These are phyloP conservation scores for Luperina nickerlii DNA, from an alignment of 2,888 invertebrate species.

Conservation along the genomic window DNA sequence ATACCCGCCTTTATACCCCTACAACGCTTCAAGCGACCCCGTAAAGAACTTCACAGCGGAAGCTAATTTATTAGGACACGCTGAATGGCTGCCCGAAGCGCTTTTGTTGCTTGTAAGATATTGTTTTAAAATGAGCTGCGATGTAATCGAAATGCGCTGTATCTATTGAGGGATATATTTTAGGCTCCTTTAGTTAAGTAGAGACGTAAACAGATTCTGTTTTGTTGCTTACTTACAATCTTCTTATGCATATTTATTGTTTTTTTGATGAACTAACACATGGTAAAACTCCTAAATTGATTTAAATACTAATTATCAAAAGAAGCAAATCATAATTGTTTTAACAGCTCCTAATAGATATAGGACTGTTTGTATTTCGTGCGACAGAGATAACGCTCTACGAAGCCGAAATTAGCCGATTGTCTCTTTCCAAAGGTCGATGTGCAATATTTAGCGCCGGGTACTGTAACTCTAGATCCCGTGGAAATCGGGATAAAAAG, in stretches of 20 bases:
- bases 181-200: conserved; percentile 59
- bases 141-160: conserved; percentile 64
- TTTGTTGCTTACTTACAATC: conserved; percentile 45
- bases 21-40: conserved; percentile 61
- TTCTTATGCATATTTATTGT: conserved; percentile 46
- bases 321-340: too few relatives aligned
- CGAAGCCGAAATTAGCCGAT: too few relatives aligned
- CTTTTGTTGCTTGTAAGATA: conserved; percentile 59
- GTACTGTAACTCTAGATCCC: too few relatives aligned
- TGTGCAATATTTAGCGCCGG: too few relatives aligned
- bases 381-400: too few relatives aligned
- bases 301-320: background rate
- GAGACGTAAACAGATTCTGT: conserved; percentile 56
- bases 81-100: conserved; percentile 61
- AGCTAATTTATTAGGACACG: conserved; percentile 60
- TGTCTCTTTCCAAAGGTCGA: too few relatives aligned
- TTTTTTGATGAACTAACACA: conserved; percentile 5
- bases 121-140: conserved; percentile 67
- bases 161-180: conserved; percentile 61
- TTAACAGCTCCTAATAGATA: too few relatives aligned
- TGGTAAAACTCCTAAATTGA: background rate
- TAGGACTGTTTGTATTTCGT: too few relatives aligned
- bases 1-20: conserved; percentile 56
- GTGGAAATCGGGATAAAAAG: too few relatives aligned
- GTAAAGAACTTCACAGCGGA: conserved; percentile 63